These are phyloP conservation scores for Brachionus angularis DNA, from an alignment of 1,140 invertebrate species.

Conservation along the genomic window DNA sequence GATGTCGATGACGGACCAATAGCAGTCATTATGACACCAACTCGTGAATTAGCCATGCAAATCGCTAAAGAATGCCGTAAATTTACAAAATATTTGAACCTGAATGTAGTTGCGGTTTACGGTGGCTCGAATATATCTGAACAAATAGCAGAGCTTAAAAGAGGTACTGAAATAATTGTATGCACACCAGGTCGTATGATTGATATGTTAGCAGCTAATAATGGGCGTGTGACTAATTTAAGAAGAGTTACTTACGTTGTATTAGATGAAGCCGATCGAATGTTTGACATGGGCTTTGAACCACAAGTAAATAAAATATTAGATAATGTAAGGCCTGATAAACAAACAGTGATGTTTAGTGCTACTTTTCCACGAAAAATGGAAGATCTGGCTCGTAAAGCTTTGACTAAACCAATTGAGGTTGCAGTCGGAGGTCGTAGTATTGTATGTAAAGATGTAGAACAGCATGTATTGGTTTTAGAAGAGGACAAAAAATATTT, in stretches of 20 bases:
- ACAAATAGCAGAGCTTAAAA: slow-evolving; percentile 93
- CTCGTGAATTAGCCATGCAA: slow-evolving; percentile 95
- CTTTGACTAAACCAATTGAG: slow-evolving; percentile 90
- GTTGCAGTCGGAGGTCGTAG: slow-evolving; percentile 85
- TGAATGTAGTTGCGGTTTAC: slow-evolving; percentile 92
- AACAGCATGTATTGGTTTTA: slow-evolving; percentile 81
- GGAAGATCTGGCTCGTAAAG: slow-evolving; percentile 91
- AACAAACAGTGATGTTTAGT: slow-evolving; percentile 97
- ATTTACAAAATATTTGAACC: slow-evolving; percentile 80
- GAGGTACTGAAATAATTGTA: slow-evolving; percentile 95
- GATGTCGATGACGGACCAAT: slow-evolving; percentile 96
- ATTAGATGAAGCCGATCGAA: slow-evolving; percentile 95
- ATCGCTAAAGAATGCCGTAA: slow-evolving; percentile 94
- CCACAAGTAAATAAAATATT: slow-evolving; percentile 89
- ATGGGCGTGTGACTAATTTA: slow-evolving; percentile 91
- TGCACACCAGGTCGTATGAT: slow-evolving; percentile 99
- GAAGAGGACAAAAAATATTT: slow-evolving; percentile 97
- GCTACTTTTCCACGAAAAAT: slow-evolving; percentile 98
- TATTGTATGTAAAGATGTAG: slow-evolving; percentile 95
- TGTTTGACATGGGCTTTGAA: slow-evolving; percentile 99
- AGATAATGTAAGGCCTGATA: slow-evolving; percentile 90
- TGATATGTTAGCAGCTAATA: slow-evolving; percentile 97
- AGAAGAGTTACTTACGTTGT: slow-evolving; percentile 91
- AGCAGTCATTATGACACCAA: slow-evolving; percentile 90
- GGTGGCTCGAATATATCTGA: slow-evolving; percentile 95